phyloP scores from a whole-genome alignment of 1,140 invertebrate genomes.

The Zaprionus ghesquierei region DNA sequence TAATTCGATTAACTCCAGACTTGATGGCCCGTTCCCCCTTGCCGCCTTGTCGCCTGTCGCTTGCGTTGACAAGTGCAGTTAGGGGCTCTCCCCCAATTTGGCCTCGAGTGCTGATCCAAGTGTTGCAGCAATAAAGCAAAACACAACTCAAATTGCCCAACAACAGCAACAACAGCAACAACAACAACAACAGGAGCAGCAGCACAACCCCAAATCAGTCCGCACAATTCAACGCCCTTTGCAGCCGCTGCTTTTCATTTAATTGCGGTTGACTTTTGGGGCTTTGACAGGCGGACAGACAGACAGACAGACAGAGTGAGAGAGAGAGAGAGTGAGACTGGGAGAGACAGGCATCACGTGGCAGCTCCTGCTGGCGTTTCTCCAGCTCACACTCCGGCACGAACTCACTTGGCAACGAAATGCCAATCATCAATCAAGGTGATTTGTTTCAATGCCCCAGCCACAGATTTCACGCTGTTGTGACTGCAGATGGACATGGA shows the following conservation, averaged over 20 bases:
- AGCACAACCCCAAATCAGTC: slow-evolving; percentile 33
- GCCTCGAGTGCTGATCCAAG: slow-evolving; percentile 10
- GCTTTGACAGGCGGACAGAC: slow-evolving; percentile 53
- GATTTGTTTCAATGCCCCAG: slow-evolving; percentile 79
- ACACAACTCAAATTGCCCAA: slow-evolving; percentile 41
- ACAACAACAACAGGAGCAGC: no score
- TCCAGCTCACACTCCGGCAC: neutral
- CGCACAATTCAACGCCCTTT: slow-evolving; percentile 30
- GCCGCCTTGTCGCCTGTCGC: slow-evolving; percentile 10
- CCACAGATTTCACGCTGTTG: slow-evolving; percentile 77
- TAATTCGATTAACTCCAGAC: slow-evolving; percentile 60
- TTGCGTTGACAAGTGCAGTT: slow-evolving; percentile 48
- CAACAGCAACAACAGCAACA: neutral
- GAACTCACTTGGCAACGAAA: slow-evolving; percentile 60
- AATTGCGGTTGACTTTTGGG: slow-evolving; percentile 80
- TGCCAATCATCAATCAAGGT: slow-evolving; percentile 80
- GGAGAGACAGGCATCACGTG: neutral
- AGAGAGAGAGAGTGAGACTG: slow-evolving; percentile 1
- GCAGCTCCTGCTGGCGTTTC: neutral
- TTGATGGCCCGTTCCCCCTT: slow-evolving; percentile 13
- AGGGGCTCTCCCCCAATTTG: neutral
- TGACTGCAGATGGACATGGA: slow-evolving; percentile 69
- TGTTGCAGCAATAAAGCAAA: slow-evolving; percentile 44
- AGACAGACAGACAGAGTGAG: slow-evolving; percentile 2
- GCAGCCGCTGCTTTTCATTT: slow-evolving; percentile 68